These are phyloP conservation scores for Drosophila anomelani DNA, from an alignment of 2,888 invertebrate genomes.

Conservation along the genomic window DNA sequence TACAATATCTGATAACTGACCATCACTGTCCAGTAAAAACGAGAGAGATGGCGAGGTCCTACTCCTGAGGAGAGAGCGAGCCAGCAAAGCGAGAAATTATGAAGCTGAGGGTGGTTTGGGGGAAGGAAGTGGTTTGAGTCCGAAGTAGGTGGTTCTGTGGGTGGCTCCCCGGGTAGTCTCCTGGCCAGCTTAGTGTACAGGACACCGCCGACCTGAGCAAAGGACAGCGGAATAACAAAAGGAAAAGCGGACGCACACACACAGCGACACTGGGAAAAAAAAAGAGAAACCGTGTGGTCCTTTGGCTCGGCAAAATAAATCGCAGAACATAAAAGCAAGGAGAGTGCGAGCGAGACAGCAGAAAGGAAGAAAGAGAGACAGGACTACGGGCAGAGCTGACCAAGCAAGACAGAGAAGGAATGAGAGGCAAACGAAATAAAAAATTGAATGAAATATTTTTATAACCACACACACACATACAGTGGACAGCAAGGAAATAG, in stretches of 20 bases:
- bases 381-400: conserved; percentile 46
- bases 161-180: conserved; percentile 7
- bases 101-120: conserved; percentile 58
- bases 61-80: conserved; percentile 29
- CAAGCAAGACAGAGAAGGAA: conserved; percentile 46
- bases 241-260: conserved; percentile 31
- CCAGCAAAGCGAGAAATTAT: conserved; percentile 64
- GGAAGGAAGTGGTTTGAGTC: conserved; percentile 24
- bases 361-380: conserved; percentile 8
- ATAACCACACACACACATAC: conserved; percentile 64
- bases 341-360: conserved; percentile 61
- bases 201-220: conserved; percentile 64
- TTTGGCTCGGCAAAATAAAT: conserved; percentile 73
- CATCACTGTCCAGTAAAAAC: conserved; percentile 12
- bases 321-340: conserved; percentile 66
- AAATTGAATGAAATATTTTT: conserved; percentile 82
- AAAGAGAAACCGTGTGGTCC: conserved; percentile 77
- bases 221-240: conserved; percentile 43
- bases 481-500: conserved; percentile 30
- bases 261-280: conserved; percentile 52
- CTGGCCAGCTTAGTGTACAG: conserved; percentile 36
- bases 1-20: not conserved
- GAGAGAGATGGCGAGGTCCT: conserved; percentile 1
- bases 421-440: conserved; percentile 66
- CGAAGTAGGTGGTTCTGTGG: conserved; percentile 1